Evolutionary conservation across 1,140 invertebrate species (phyloP), one percentile per base, ranked within the genome.

Genomic region (Drosophila fuyamai): DNA sequence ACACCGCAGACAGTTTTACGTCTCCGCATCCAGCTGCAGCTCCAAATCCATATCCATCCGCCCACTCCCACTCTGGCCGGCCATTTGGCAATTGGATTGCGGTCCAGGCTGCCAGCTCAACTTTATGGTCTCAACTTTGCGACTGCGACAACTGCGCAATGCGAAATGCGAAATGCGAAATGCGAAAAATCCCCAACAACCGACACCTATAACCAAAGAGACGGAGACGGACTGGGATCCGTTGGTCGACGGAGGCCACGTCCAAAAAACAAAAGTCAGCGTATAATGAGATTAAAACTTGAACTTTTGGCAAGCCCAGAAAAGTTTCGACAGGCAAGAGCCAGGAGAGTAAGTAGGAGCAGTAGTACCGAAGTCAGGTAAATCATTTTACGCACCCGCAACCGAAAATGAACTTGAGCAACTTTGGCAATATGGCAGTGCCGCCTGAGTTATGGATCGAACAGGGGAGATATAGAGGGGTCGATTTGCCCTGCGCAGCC

Each of bases 211-310:
- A 63, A 63, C 41, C 50, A 27, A 27, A 66, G 35, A 55, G 56
- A 77, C 55, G 32, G 41, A 27, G 8, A 47, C 9, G 36, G 36
- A 38, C 5, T 2, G 50, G 50, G 41, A 50, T 18, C 14, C 23
- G 29, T 53, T 60, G 13, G 53, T 43, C 12, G 41, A 27, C 23
- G 51, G 36, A 50, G 63, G 73, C 71, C 68, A 75, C 61, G 84
- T 84, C 76, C 77, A 84, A 71, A 79, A 88, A 78, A 89, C 84
- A 89, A 89, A 90, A 89, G 84, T 89, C 84, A 90, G 77, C 84
- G 85, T 90, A 89, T 89, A 89, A 89, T 89, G 84, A 90, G 84
- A 89, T 89, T 89, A 89, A 90, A 89, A 90, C 73, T 90, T 90
- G 77, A 89, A 89, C 84, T 89, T 89, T 80, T 59, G 76, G 73